These are phyloP conservation scores for Trichopoda pennipes DNA, from an alignment of 2,888 invertebrate species.

Conservation along the genomic window DNA sequence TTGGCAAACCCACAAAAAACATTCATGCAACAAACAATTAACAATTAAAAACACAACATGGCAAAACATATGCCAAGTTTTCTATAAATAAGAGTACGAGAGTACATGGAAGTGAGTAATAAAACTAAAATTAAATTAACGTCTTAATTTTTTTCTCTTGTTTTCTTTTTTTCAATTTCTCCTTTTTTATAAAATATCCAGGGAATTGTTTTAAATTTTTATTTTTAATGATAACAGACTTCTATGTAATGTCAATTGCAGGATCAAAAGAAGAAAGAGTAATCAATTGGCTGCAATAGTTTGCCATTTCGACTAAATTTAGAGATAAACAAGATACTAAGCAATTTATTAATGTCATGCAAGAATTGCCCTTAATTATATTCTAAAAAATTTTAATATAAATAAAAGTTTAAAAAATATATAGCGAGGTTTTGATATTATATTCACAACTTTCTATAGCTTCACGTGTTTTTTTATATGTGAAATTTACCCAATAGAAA, in stretches of 20 bases:
- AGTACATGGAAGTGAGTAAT: neutral
- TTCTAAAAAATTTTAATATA: too few species aligned
- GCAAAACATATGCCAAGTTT: conserved; percentile 52
- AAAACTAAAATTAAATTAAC: neutral
- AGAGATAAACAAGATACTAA: too few species aligned
- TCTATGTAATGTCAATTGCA: conserved; percentile 20
- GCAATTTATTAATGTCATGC: too few species aligned
- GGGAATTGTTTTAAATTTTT: conserved; percentile 43
- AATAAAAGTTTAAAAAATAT: too few species aligned
- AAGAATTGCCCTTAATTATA: too few species aligned
- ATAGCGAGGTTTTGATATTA: too few species aligned
- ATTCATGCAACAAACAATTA: conserved; percentile 45
- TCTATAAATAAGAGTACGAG: neutral
- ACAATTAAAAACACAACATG: conserved; percentile 47
- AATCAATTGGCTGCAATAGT: neutral
- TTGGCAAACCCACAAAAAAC: conserved; percentile 59
- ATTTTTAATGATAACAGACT: conserved; percentile 21
- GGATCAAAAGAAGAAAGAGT: conserved; percentile 6
- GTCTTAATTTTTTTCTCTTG: conserved; percentile 7
- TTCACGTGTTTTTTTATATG: too few species aligned
- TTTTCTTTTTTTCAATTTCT: neutral
- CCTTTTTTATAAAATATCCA: conserved; percentile 17
- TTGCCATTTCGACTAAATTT: too few species aligned
- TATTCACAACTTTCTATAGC: too few species aligned
- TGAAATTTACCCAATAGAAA: too few species aligned